Evolutionary conservation across 2,888 invertebrate genomes (phyloP), one percentile per base, ranked within the genome.

Genomic region (Odontocerum albicorne): DNA sequence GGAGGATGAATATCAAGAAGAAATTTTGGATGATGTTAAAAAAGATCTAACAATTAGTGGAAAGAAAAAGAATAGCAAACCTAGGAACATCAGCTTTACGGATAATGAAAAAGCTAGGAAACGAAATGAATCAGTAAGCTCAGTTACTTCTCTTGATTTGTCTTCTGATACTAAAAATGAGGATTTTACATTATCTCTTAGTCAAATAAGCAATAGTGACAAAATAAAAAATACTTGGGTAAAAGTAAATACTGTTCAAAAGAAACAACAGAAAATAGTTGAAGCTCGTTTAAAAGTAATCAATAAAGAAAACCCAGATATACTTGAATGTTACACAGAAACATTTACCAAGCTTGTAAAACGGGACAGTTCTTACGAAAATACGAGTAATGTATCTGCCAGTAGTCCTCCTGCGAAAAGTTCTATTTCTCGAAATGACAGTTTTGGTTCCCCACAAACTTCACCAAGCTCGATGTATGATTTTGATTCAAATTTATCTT

Each of bases 221-320:
- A 54, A 44, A 21, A 31, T 2, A 10, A 59, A 27, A 40, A 27
- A 31, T 36, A 74, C 73, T 53, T 79, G 79, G 79, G 74, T 74
- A 1, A 74, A 78, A 63, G 75, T 79, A 6, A 67, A 74, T 0
- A 71, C 73, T 1, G 65, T 71, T 0, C 73, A 70, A 57, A 70
- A 76, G 40, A 78, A 77, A 49, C 77, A 77, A 53, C 72, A 74
- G 57, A 79, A 78, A 63, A 67, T 77, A 1, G 70, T 78, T 1
- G 76, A 77, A 67, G 75, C 78, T 0, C 68, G 79, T 42, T 63
- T 79, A 2, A 77, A 74, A 68, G 77, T 75, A 1, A 72, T 76
- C 49, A 70, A 62, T 13, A 75, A 70, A 62, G 76, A 79, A 54
- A 58, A 62, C 38, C 10, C 52, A 1, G 72, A 74, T 43, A 55